Conservation (phyloP, 2,113 vertebrate genomes). For the Rhinoptilus africanus region DNA sequence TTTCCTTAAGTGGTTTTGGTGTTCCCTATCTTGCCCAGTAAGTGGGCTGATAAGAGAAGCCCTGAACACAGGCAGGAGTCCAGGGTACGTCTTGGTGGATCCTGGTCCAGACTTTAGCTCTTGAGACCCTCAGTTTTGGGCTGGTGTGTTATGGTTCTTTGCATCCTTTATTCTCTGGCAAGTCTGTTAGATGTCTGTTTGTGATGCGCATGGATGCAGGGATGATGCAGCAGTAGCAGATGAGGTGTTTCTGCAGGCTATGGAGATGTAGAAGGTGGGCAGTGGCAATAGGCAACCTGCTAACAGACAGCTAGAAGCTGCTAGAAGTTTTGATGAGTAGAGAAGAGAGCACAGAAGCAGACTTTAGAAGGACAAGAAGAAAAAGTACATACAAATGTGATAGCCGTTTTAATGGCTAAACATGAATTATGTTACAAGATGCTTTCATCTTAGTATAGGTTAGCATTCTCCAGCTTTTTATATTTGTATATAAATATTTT, state of each 20-base stretch:
- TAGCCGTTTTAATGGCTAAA: constrained; percentile 35
- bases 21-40: neutral
- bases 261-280: neutral
- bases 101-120: neutral
- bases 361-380: neutral
- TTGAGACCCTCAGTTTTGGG: neutral
- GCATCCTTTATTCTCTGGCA: neutral
- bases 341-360: neutral
- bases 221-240: neutral
- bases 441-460: constrained; percentile 58
- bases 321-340: neutral
- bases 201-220: neutral
- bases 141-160: neutral
- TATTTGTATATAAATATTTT: constrained; percentile 69
- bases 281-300: neutral
- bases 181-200: neutral
- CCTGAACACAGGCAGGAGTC: neutral
- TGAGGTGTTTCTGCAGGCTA: neutral
- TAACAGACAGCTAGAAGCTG: neutral
- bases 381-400: constrained; percentile 22
- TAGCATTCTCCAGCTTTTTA: constrained; percentile 45
- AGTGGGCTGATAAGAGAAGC: neutral
- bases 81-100: neutral
- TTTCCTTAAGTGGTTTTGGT: neutral
- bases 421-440: constrained; percentile 38